These are phyloP conservation scores for Eumeta japonica DNA, from an alignment of 1,140 invertebrate genomes.

Conservation along the genomic window DNA sequence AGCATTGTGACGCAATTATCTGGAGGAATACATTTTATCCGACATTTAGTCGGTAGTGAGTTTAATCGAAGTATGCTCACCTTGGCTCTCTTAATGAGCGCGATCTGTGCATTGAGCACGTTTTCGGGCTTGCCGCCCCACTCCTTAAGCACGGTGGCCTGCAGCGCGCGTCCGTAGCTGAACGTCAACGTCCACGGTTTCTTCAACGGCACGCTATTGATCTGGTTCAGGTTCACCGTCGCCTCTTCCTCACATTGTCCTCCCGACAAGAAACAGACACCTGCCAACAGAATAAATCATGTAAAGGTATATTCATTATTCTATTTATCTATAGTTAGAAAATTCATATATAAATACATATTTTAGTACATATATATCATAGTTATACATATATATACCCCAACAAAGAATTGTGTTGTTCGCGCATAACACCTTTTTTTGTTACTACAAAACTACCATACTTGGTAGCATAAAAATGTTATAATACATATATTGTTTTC, in stretches of 20 bases:
- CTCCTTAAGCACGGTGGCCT: constrained; percentile 86
- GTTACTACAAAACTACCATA: too few relatives aligned
- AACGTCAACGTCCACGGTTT: constrained; percentile 95
- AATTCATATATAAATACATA: too few relatives aligned
- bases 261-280: constrained; percentile 90
- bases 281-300: constrained; percentile 23
- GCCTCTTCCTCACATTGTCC: constrained; percentile 96
- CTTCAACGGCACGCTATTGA: constrained; percentile 74
- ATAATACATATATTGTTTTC: too few relatives aligned
- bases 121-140: constrained; percentile 91
- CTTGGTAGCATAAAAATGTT: too few relatives aligned
- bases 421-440: too few relatives aligned
- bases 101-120: constrained; percentile 76
- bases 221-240: constrained; percentile 88
- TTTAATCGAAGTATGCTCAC: too few relatives aligned
- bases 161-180: constrained; percentile 86
- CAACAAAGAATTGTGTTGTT: background rate
- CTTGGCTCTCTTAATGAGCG: constrained; percentile 88
- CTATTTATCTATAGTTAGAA: too few relatives aligned
- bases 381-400: background rate
- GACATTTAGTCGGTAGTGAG: too few relatives aligned
- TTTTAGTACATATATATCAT: too few relatives aligned
- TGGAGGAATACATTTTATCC: too few relatives aligned
- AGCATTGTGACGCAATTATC: too few relatives aligned
- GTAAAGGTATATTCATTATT: background rate